Evolutionary conservation across 2,113 vertebrate species (phyloP).

Genomic region (Pseudorasbora parva): DNA sequence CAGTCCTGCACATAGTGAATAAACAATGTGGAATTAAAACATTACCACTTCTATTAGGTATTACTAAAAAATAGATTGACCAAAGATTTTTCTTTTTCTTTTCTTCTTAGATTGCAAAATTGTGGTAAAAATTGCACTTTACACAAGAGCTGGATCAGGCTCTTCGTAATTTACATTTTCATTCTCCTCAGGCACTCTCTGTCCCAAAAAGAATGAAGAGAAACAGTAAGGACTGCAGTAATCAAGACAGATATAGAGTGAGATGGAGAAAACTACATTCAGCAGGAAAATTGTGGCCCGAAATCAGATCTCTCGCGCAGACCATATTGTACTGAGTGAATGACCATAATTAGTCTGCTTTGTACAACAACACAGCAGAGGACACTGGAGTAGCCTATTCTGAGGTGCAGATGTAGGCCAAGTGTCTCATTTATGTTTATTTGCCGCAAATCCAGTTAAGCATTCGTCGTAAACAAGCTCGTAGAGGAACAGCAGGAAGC

Average conservation of each 20-base stretch:
- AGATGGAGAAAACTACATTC: constrained; percentile 22
- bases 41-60: too few relatives aligned
- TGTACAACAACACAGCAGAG: constrained; percentile 8
- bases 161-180: background rate
- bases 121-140: background rate
- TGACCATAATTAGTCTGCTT: constrained; percentile 30
- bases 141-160: background rate
- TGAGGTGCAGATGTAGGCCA: constrained; percentile 29
- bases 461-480: background rate
- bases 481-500: background rate
- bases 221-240: constrained; percentile 34
- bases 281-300: constrained; percentile 13
- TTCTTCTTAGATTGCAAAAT: background rate
- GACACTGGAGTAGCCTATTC: constrained; percentile 12
- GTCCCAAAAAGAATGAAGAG: background rate
- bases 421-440: constrained; percentile 38
- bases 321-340: background rate
- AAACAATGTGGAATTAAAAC: too few relatives aligned
- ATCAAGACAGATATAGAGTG: constrained; percentile 30
- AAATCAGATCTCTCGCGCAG: constrained; percentile 10
- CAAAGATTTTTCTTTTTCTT: background rate
- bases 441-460: constrained; percentile 29
- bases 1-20: too few relatives aligned
- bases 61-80: background rate
- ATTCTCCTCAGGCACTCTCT: background rate